Conservation (phyloP, 2,797 vertebrate genomes). For the Benthosema pterotum region DNA sequence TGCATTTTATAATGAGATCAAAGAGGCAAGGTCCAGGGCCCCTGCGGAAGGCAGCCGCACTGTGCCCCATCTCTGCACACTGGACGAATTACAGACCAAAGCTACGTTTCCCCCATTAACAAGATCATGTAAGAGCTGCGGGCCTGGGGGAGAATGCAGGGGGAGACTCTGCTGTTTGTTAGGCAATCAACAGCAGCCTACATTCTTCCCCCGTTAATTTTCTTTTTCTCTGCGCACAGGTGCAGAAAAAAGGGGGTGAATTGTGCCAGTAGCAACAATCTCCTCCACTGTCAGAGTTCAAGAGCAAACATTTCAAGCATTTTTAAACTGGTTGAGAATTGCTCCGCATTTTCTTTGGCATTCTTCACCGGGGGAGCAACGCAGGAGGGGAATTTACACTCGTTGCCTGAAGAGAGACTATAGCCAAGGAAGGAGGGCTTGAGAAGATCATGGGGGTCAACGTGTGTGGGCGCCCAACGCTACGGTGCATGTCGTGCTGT, state of each 20-base stretch:
- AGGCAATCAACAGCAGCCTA: conserved; percentile 54
- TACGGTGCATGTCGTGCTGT: conserved; percentile 20
- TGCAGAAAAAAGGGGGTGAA: conserved; percentile 50
- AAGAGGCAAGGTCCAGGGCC: conserved; percentile 73
- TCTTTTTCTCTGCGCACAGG: conserved; percentile 56
- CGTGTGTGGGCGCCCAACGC: conserved; percentile 39
- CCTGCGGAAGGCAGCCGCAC: conserved; percentile 66
- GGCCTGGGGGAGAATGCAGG: conserved; percentile 51
- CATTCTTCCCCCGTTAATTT: conserved; percentile 58
- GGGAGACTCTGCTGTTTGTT: conserved; percentile 46
- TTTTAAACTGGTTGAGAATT: conserved; percentile 75
- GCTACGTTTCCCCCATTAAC: conserved; percentile 58
- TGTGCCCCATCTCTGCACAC: conserved; percentile 51
- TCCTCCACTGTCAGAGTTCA: conserved; percentile 63
- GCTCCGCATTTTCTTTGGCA: conserved; percentile 73
- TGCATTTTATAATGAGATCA: conserved; percentile 87
- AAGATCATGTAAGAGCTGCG: conserved; percentile 53
- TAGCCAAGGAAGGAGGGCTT: conserved; percentile 45
- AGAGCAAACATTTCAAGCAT: conserved; percentile 77
- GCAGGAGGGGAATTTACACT: conserved; percentile 67
- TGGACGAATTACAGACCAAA: conserved; percentile 62
- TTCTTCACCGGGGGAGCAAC: conserved; percentile 69
- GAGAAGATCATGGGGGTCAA: conserved; percentile 62
- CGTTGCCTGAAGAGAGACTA: conserved; percentile 65
- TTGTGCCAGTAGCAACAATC: conserved; percentile 67